phyloP scores from a whole-genome alignment of 1,140 invertebrate genomes.

The Manduca sexta region DNA sequence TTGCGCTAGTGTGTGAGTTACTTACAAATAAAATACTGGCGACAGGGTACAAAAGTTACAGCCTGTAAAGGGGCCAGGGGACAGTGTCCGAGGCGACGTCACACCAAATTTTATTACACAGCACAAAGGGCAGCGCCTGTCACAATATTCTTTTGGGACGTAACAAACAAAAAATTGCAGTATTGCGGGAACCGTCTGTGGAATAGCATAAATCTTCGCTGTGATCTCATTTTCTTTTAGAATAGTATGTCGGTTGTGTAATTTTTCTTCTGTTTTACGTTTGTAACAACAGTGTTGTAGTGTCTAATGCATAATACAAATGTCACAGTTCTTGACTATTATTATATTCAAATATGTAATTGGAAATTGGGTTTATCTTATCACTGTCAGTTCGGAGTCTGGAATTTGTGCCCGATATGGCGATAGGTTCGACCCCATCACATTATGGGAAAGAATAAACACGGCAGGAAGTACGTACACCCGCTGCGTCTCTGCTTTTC shows the following conservation, averaged over 20 bases:
- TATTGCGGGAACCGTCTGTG: neutral
- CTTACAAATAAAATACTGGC: slow-evolving; percentile 31
- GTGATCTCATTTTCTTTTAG: neutral
- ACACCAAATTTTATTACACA: slow-evolving; percentile 32
- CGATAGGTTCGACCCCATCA: no score
- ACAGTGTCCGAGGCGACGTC: slow-evolving; percentile 18
- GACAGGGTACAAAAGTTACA: slow-evolving; percentile 27
- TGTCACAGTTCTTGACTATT: no score
- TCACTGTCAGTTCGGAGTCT: no score
- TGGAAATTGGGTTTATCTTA: no score
- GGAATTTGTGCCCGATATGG: no score
- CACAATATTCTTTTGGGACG: slow-evolving; percentile 19
- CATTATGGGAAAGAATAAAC: no score
- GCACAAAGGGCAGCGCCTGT: slow-evolving; percentile 20
- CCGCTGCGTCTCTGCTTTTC: no score
- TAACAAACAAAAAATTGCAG: slow-evolving; percentile 19
- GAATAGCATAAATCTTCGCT: neutral
- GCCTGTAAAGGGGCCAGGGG: slow-evolving; percentile 26
- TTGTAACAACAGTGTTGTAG: no score
- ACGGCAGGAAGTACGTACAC: no score
- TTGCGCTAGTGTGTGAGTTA: slow-evolving; percentile 21
- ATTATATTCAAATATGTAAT: no score
- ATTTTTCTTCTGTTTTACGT: no score
- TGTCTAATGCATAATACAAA: no score
- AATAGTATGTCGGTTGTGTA: neutral